phyloP scores from a whole-genome alignment of 2,888 invertebrate genomes.

The Pimpla rufipes region DNA sequence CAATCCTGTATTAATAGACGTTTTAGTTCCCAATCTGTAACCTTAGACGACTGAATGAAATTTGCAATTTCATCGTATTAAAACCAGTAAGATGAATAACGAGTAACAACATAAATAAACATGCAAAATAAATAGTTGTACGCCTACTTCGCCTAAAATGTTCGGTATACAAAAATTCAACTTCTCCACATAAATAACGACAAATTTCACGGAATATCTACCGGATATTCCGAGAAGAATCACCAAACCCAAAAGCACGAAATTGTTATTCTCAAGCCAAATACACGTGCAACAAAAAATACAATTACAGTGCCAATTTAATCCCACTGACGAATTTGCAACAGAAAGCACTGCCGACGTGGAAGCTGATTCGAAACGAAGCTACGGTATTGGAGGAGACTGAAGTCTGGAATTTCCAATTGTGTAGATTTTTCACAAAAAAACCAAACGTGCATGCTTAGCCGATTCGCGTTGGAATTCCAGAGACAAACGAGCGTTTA shows the following conservation, averaged over 20 bases:
- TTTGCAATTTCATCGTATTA: neutral
- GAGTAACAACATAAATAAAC: neutral
- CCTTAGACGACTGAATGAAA: neutral
- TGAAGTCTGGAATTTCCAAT: neutral
- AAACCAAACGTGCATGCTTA: neutral
- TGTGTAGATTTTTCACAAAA: neutral
- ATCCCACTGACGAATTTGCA: neutral
- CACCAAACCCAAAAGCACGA: neutral
- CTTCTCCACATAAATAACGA: neutral
- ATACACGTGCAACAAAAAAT: constrained; percentile 6
- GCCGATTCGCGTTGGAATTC: neutral
- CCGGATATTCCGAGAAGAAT: neutral
- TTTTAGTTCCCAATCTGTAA: neutral
- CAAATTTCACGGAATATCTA: neutral
- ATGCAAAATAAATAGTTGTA: neutral
- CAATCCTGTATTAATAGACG: neutral
- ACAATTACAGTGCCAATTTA: neutral
- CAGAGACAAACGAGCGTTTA: neutral
- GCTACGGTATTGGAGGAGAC: constrained; percentile 16
- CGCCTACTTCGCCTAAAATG: neutral
- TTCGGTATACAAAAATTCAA: neutral
- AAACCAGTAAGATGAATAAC: neutral
- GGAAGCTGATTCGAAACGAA: neutral
- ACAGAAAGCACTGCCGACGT: neutral
- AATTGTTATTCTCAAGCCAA: neutral